Evolutionary conservation across 2,797 vertebrate genomes (phyloP).

Genomic region (Tragopan temminckii): DNA sequence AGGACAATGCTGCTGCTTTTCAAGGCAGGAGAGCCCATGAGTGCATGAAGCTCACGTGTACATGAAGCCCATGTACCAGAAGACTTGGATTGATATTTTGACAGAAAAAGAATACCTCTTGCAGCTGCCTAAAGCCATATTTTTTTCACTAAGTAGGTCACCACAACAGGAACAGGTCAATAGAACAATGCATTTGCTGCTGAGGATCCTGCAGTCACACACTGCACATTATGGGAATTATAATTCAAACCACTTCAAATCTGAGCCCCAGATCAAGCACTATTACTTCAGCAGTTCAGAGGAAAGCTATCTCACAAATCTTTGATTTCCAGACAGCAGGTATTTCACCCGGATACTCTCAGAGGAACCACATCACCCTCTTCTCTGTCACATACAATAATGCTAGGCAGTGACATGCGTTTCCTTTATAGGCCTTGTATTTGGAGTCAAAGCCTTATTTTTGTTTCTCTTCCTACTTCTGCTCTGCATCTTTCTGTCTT

Average conservation of each 20-base stretch:
- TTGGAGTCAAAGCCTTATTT: background rate
- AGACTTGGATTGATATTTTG: background rate
- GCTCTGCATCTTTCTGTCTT: background rate
- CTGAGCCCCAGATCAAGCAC: background rate
- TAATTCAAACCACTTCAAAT: background rate
- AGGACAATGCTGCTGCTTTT: background rate
- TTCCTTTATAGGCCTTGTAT: background rate
- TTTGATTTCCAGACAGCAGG: background rate
- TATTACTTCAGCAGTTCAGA: background rate
- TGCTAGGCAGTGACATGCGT: background rate
- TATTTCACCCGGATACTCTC: background rate
- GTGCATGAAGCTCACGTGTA: background rate
- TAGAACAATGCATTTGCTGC: background rate
- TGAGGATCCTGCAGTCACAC: background rate
- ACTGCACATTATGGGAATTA: background rate
- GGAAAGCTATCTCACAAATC: background rate
- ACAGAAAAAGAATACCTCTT: background rate
- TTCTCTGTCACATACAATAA: background rate
- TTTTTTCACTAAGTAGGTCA: background rate
- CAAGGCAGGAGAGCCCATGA: background rate
- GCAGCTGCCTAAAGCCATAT: background rate
- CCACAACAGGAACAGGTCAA: background rate
- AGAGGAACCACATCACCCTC: background rate
- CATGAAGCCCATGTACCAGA: background rate
- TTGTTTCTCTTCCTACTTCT: background rate